Evolutionary conservation across 2,888 invertebrate genomes (phyloP), one percentile per base, ranked within the genome.

Genomic region (Pollenia griseotomentosa): DNA sequence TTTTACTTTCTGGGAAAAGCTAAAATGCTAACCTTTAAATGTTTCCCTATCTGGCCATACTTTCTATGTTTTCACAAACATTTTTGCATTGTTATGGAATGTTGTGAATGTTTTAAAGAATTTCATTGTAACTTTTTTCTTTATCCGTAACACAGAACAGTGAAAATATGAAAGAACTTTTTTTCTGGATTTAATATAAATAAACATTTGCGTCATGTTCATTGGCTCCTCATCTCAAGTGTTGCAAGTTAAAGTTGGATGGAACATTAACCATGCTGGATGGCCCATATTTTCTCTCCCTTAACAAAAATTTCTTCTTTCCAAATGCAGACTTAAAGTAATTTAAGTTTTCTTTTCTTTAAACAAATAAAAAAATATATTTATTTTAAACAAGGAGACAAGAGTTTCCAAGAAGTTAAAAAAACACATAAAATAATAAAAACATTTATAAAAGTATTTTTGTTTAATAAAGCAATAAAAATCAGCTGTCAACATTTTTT

Each of bases 191-290:
- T 70, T 46, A 51, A 65, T 73, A 57, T 16, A 83, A 66, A 42
- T 78, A 48, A 73, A 66, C 70, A 71, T 77, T 83, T 78, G 78
- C 78, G 78, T 65, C 42, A 73, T 71, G 55, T 53, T 75, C 11
- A 12, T n/a, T 53, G 44, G 11, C 23, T 19, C 23, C 12, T 53
- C 16, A 11, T 19, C 44, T 57, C 48, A 77, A 71, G 57, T 65
- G 61, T 63, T 78, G 71, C 42, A 59, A 73, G 46, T 57, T 19
- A 78, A 57, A 71, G 44, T 23, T 44, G 65, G 48, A 79, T 84
- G 71, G 19, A 59, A 59, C 44, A 55, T 83, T 63, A 73, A 81
- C 63, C 55, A 77, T 70, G 63, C 10, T 71, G 70, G 48, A 55
- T 71, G 71, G 48, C 53, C 48, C 51, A 65, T 46, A 12, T 23